Base-by-base conservation (phyloP, 2,797 vertebrate genomes). In the Odontamblyopus lacepedii region DNA sequence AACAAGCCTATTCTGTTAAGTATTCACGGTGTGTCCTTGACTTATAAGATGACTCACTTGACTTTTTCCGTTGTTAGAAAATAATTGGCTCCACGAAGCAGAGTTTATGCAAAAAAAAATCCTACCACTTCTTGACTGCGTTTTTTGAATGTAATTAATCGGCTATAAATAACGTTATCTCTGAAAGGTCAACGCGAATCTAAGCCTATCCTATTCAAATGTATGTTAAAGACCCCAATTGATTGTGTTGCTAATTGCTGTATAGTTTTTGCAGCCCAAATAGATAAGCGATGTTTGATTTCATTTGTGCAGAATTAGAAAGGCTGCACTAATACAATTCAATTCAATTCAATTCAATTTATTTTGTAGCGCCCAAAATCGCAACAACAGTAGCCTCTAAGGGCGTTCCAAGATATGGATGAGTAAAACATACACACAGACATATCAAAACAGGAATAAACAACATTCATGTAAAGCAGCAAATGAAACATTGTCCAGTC, bases 61-160 rank as follows among this genome's bases (percentile, higher is more conserved):
- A 70, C 75, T 83, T 80, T 75, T 67, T 75, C 62, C 76, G 68
- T 71, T 61, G 72, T n/a, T 9, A 73, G 53, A 80, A 83, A 80
- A 80, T 53, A 67, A 78, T 72, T 78, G 78, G 61, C 78, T 84
- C 66, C 70, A 75, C 76, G 59, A 4, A 41, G 72, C 76, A 79
- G 77, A 80, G 77, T 62, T 84, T 78, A 87, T 83, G 79, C 79
- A 76, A 78, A 71, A 76, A 76, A 3, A 73, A 83, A 74, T 66
- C 74, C 67, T 67, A 75, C 76, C 72, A 71, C 76, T 83, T 78
- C 63, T 79, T 83, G 63, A 80, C 83, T 82, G 0, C 2, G 7
- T 56, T 59, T 5, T 30, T 30, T 26, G 30, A 50, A 63, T 67
- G 32, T 6, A 62, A 51, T 73, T 41, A 53, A 32, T 53, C 50